Percentiles rank a stretch among this genome's conserved stretches.
Evolutionary conservation across 1,140 invertebrate species (phyloP).

Genomic region (Listronotus bonariensis): DNA sequence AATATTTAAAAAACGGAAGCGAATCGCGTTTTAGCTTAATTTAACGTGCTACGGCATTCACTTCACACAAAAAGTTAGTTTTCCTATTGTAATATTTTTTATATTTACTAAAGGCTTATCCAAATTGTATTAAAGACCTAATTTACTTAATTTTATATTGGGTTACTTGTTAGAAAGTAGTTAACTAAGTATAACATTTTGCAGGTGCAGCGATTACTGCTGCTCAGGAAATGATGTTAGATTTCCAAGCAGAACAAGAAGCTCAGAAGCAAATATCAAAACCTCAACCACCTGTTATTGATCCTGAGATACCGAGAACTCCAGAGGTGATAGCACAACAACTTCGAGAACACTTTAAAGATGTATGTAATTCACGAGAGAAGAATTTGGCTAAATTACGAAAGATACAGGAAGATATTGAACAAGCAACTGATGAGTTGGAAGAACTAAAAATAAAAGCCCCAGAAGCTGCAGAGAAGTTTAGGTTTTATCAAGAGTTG

Average conservation of each 20-base stretch:
- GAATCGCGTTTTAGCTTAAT: no score
- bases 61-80: no score
- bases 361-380: conserved; percentile 39
- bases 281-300: conserved; percentile 40
- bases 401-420: conserved; percentile 62
- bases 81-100: no score
- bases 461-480: conserved; percentile 74
- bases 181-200: neutral
- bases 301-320: conserved; percentile 58
- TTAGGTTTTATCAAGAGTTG: conserved; percentile 93
- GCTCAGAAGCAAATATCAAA: conserved; percentile 1
- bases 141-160: no score
- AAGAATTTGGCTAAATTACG: conserved; percentile 56
- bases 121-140: no score
- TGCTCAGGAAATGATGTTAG: conserved; percentile 44
- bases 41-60: no score
- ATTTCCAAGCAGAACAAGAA: conserved; percentile 34
- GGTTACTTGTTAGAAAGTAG: no score
- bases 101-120: no score
- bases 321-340: conserved; percentile 66
- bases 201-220: conserved; percentile 41
- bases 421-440: conserved; percentile 66
- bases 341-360: conserved; percentile 61
- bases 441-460: conserved; percentile 65
- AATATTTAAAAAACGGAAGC: no score